phyloP scores from a whole-genome alignment of 2,113 vertebrate species.

The Syngnathus typhle region DNA sequence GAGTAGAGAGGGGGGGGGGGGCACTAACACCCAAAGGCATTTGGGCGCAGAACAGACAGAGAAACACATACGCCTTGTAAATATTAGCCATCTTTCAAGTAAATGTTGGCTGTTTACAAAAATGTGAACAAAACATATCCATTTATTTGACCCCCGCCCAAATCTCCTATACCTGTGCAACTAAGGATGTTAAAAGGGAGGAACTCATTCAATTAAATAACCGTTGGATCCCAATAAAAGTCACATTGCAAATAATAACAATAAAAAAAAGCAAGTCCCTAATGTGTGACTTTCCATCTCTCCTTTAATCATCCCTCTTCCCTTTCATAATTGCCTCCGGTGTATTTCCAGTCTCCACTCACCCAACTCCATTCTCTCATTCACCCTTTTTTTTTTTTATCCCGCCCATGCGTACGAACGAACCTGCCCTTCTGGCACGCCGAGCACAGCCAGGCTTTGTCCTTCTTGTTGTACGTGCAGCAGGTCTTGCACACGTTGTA shows the following conservation, averaged over 20 bases:
- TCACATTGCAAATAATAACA: not conserved
- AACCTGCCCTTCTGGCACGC: conserved; percentile 94
- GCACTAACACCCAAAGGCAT: conserved; percentile 36
- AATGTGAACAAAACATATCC: not conserved
- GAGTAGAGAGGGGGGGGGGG: conserved; percentile 22
- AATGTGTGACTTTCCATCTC: not conserved
- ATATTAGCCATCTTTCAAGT: conserved; percentile 11
- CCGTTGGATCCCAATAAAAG: not conserved
- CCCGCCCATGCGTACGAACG: conserved; percentile 39
- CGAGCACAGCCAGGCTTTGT: conserved; percentile 84
- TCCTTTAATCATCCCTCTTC: not conserved
- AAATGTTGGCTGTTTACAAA: not conserved
- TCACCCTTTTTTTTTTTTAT: conserved; percentile 13
- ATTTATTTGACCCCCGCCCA: too few relatives aligned
- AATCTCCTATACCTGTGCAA: not conserved
- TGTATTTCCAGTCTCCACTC: conserved; percentile 7
- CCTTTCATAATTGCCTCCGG: conserved; percentile 3
- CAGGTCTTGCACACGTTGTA: conserved; percentile 95
- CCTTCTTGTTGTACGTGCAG: conserved; percentile 82
- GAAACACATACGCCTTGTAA: conserved; percentile 15
- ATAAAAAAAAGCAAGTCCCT: not conserved
- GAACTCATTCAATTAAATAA: not conserved
- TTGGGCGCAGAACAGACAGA: conserved; percentile 12
- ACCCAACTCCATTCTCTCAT: conserved; percentile 23
- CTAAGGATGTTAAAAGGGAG: not conserved